Percentiles rank a stretch among this genome's conserved stretches.
These are phyloP conservation scores for Patella caerulea DNA, from an alignment of 2,888 invertebrate species.

Conservation along the genomic window DNA sequence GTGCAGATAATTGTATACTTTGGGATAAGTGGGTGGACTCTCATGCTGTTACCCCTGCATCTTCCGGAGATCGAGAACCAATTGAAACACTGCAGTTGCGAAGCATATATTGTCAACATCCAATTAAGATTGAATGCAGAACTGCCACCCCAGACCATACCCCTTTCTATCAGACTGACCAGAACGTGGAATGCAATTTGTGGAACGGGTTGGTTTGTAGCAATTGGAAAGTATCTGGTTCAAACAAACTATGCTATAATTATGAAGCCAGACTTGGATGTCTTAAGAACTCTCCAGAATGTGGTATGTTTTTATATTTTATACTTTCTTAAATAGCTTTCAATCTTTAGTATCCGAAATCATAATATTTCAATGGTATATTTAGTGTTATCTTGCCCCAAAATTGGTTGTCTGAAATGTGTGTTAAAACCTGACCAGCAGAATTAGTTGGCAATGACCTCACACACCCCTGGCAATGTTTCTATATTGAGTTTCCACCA, in stretches of 20 bases:
- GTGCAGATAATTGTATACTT: conserved; percentile 50
- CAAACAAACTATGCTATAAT: conserved; percentile 47
- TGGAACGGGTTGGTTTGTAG: conserved; percentile 82
- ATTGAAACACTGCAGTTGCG: conserved; percentile 53
- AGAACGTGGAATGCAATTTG: conserved; percentile 71
- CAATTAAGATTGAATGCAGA: conserved; percentile 63
- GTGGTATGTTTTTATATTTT: conserved; percentile 50
- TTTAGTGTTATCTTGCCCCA: no score
- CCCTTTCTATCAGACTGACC: conserved; percentile 48
- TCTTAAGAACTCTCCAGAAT: conserved; percentile 51
- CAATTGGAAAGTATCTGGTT: conserved; percentile 53
- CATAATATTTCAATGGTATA: no score
- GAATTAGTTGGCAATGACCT: no score
- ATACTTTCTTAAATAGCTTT: no score
- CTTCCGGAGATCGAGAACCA: conserved; percentile 61
- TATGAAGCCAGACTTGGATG: conserved; percentile 61
- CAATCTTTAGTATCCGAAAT: no score
- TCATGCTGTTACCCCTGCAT: conserved; percentile 49
- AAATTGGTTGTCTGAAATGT: no score
- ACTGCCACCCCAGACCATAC: conserved; percentile 50
- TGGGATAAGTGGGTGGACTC: conserved; percentile 65
- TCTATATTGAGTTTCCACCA: no score
- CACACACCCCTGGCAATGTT: no score
- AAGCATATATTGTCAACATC: conserved; percentile 50
- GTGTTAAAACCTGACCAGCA: no score